Evolutionary conservation across 1,140 invertebrate genomes (phyloP), one percentile per base, ranked within the genome.

Genomic region (Anoplophora glabripennis): DNA sequence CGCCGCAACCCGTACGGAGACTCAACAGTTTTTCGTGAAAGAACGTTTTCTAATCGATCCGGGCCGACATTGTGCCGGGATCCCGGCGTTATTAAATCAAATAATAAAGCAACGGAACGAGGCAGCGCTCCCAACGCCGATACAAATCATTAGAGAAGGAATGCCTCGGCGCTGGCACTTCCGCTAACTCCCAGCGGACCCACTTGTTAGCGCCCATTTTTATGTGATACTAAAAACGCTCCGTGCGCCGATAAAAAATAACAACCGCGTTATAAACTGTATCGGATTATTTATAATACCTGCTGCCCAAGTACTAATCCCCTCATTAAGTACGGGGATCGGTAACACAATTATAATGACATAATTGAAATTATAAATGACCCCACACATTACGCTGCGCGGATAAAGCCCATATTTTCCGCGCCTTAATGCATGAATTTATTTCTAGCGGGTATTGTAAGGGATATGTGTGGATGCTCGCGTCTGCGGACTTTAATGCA

Each of bases 341-440:
- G 17, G 14, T 7, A 45, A n/a, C 49, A 49, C 47, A 49, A 34
- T 49, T n/a, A 18, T 49, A 38, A 52, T 52, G 49, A 52, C 35
- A 38, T 52, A 52, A 52, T 52, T 52, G 49, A 18, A 18, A 52
- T 52, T 52, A 52, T 52, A 40, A 35, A 38, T 12, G 49, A 41
- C 28, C 49, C 35, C 21, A 14, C 4, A 35, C 14, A 35, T 33
- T 49, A 28, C n/a, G 10, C 10, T 12, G 15, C 21, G 42, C 4
- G 49, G 49, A 18, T 37, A 40, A 52, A 38, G 14, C 28, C 40
- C 49, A 35, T 35, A 52, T 38, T 52, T 18, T 38, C 35, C 17
- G 36, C 15, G 17, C 14, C n/a, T 12, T 52, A n/a, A 52, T 17
- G n/a, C 36, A 8, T 17, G n/a, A 40, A 52, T 52, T 52, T 52